Conservation (phyloP, 2,888 invertebrate species). For the Trichopria drosophilae region DNA sequence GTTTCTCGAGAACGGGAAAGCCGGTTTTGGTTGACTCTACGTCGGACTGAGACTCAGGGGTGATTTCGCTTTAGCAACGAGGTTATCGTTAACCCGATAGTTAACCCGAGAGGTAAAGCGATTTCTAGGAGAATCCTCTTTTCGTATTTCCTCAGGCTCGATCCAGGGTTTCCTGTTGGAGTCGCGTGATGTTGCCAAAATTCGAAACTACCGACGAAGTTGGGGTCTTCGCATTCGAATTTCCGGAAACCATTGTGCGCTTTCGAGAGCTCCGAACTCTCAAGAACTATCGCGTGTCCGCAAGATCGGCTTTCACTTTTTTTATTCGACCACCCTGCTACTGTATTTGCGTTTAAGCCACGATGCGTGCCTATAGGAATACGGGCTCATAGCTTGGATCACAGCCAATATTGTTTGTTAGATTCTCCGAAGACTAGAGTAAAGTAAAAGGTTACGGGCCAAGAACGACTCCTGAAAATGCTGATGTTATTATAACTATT, state of each 20-base stretch:
- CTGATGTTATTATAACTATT: too few species aligned
- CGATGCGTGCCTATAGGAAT: too few species aligned
- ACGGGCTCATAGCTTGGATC: too few species aligned
- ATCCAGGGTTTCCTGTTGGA: conserved; percentile 9
- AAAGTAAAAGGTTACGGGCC: too few species aligned
- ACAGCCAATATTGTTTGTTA: too few species aligned
- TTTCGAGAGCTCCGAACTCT: conserved; percentile 5
- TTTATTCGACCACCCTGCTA: not conserved
- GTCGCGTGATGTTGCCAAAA: conserved; percentile 28
- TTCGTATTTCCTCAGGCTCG: conserved; percentile 26
- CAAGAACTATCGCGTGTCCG: conserved; percentile 2
- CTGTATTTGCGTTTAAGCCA: too few species aligned
- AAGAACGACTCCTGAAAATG: too few species aligned
- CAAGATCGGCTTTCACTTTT: conserved; percentile 5
- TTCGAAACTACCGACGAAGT: conserved; percentile 31
- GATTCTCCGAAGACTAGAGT: too few species aligned
- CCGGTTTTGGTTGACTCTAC: too few species aligned
- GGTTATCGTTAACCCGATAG: conserved; percentile 45
- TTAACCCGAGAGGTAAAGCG: conserved; percentile 41
- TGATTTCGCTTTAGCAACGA: conserved; percentile 35
- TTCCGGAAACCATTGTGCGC: conserved; percentile 33
- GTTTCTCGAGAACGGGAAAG: too few species aligned
- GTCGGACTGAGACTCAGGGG: not conserved
- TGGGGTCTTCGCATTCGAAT: conserved; percentile 28
- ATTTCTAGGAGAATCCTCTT: conserved; percentile 36